Conservation (phyloP, 30 jellyfish, hydroid and myxozoan species). For the Aurelia sp. region DNA sequence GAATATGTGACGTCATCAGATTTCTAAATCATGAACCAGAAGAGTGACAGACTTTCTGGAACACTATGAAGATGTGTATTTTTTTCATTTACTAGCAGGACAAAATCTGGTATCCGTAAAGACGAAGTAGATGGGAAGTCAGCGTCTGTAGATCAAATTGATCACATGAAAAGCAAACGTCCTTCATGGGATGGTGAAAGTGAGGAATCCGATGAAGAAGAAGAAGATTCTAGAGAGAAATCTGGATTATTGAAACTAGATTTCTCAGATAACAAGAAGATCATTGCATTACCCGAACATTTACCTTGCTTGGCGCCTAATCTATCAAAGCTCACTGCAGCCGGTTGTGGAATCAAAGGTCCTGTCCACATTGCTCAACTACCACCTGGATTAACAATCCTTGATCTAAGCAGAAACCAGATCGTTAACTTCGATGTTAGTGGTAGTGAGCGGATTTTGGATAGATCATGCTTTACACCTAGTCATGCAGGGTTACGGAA, state of each 20-base stretch:
- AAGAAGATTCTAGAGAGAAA: constrained; percentile 55
- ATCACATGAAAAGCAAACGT: constrained; percentile 65
- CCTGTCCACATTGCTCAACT: constrained; percentile 20
- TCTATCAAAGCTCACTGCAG: constrained; percentile 56
- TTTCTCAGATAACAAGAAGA: constrained; percentile 61
- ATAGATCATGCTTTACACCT: constrained; percentile 25
- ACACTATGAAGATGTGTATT: no score
- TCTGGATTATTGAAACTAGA: constrained; percentile 68
- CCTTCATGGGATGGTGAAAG: constrained; percentile 96
- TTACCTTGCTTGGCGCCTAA: constrained; percentile 93
- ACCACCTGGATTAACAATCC: constrained; percentile 62
- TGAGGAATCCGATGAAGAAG: constrained; percentile 86
- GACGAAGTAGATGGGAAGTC: constrained; percentile 14
- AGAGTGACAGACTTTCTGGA: no score
- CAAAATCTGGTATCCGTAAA: not conserved
- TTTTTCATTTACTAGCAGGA: not conserved
- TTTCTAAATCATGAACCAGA: no score
- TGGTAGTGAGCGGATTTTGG: constrained; percentile 29
- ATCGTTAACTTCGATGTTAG: constrained; percentile 44
- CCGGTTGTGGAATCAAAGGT: constrained; percentile 45
- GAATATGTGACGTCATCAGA: no score
- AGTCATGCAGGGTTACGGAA: not conserved
- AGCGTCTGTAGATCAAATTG: not conserved
- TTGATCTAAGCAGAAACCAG: constrained; percentile 71
- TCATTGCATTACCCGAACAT: constrained; percentile 67